Percentiles rank a stretch among this genome's conserved stretches.
phyloP scores from a whole-genome alignment of 2,113 vertebrate species.

The Sylvilagus bachmani region DNA sequence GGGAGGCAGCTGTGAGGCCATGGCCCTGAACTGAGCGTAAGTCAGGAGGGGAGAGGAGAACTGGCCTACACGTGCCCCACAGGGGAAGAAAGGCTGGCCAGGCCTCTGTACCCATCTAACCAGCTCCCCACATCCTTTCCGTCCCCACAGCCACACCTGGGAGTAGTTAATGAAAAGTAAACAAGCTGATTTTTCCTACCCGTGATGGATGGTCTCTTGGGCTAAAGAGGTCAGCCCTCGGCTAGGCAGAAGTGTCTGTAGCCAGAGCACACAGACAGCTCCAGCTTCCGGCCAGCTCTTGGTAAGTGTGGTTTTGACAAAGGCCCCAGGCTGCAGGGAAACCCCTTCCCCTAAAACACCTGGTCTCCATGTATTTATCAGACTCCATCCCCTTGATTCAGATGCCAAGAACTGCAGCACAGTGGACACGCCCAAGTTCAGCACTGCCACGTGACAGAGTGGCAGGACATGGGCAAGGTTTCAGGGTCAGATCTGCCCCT shows the following conservation, averaged over 20 bases:
- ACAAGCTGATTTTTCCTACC: conserved; percentile 58
- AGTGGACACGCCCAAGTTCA: neutral
- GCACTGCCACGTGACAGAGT: neutral
- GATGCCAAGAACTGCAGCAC: no score
- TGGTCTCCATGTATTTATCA: neutral
- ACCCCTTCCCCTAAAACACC: neutral
- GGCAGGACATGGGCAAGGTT: neutral
- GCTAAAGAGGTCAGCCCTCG: neutral
- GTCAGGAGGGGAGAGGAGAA: neutral
- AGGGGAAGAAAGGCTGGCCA: neutral
- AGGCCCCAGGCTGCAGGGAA: neutral
- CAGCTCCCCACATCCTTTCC: neutral
- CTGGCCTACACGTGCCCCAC: neutral
- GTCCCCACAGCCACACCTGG: neutral
- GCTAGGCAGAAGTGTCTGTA: neutral
- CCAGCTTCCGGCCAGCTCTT: neutral
- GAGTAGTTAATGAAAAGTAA: conserved; percentile 65
- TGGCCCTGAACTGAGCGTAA: neutral
- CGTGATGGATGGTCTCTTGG: neutral
- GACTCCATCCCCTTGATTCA: neutral
- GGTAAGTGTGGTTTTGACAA: neutral
- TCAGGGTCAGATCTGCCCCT: fast-evolving
- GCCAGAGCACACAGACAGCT: neutral
- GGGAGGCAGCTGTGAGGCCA: neutral
- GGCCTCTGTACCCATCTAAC: neutral